These are phyloP conservation scores for Cirrhinus mrigala DNA, from an alignment of 2,797 vertebrate species.

Conservation along the genomic window DNA sequence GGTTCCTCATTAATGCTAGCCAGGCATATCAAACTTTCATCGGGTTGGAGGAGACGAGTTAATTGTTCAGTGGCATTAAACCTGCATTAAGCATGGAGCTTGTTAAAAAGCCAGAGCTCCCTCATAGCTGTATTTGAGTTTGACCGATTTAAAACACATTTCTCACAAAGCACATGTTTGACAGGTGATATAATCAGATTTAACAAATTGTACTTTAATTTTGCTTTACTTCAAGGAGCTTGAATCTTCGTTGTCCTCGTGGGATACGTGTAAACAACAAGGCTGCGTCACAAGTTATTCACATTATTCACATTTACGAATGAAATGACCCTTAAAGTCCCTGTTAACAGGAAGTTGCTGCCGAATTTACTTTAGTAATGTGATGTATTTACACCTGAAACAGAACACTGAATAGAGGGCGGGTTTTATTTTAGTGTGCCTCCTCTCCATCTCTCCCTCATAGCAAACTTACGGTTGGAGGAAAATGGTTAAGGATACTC, in stretches of 20 bases:
- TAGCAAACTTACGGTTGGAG: no score
- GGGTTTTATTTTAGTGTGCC: no score
- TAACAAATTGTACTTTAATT: background rate
- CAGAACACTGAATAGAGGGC: no score
- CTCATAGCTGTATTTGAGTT: background rate
- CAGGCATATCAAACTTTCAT: constrained; percentile 45
- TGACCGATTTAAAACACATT: background rate
- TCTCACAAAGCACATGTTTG: background rate
- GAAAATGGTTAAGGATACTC: no score
- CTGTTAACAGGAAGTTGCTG: no score
- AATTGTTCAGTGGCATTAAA: constrained; percentile 47
- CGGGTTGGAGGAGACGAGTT: constrained; percentile 34
- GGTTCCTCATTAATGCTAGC: constrained; percentile 26
- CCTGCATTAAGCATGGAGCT: constrained; percentile 30
- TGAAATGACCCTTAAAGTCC: background rate
- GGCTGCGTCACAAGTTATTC: no score
- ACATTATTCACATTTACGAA: background rate
- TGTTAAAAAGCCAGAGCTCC: constrained; percentile 12
- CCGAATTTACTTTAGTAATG: no score
- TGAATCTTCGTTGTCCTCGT: no score
- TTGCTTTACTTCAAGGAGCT: no score
- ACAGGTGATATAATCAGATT: background rate
- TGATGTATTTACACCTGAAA: no score
- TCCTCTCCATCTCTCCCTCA: no score
- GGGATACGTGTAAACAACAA: no score